Evolutionary conservation across 1,140 invertebrate species (phyloP), one percentile per base, ranked within the genome.

Genomic region (Rhopalosiphum maidis): DNA sequence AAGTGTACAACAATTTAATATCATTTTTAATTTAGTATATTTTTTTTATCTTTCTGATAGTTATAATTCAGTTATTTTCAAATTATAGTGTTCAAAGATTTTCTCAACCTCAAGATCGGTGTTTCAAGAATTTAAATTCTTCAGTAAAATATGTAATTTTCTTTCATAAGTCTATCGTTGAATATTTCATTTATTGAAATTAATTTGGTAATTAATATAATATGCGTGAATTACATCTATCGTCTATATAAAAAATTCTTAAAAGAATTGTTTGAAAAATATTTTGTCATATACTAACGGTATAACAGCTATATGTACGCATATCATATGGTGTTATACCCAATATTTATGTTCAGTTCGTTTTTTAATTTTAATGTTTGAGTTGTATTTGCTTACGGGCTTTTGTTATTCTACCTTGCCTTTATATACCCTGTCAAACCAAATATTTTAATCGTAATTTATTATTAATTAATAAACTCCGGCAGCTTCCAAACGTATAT

Each of bases 371-470:
- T n/a, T 68, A 68, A 68, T 68, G 60, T 68, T 68, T 68, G 60
- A n/a, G 60, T n/a, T 68, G 30, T n/a, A 68, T 68, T 68, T 68
- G 60, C 60, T n/a, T 68, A n/a, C 4, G 30, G 30, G 30, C 30
- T 68, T 68, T 68, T 68, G 60, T 68, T 68, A 68, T 68, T n/a
- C 60, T n/a, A n/a, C 60, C 30, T 68, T 18, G 9, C 15, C 15
- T n/a, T 68, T 68, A n/a, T 68, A 68, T n/a, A 68, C 60, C 30
- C 30, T n/a, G 30, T 68, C 60, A 68, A 68, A n/a, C 60, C 30
- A 68, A 68, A 68, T 68, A 68, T 68, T 68, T 68, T n/a, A n/a
- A n/a, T 35, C 60, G 60, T 77, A 77, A n/a, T 77, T 77, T 77
- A 77, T 77, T 77, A 77, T 77, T n/a, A 35, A 77, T 77, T 77